Conservation (phyloP, 2,797 vertebrate species). For the Bufotes viridis region DNA sequence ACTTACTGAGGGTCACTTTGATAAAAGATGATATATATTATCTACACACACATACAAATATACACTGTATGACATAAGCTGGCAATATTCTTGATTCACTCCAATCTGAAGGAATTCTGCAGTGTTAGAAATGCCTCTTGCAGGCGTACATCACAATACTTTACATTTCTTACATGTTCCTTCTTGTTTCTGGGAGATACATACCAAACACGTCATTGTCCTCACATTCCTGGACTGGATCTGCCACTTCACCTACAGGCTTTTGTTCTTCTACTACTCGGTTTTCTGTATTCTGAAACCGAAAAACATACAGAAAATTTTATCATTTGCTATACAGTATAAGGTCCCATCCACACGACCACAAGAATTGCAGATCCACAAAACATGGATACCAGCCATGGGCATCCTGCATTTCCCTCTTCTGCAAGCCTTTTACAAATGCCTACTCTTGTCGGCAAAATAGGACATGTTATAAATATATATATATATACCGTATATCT, state of each 20-base stretch:
- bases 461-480: no score
- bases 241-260: background rate
- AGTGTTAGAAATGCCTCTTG: background rate
- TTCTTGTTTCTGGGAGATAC: conserved; percentile 51
- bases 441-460: no score
- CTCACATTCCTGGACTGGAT: conserved; percentile 43
- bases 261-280: conserved; percentile 52
- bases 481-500: no score
- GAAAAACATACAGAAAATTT: background rate
- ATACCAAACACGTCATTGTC: conserved; percentile 62
- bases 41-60: no score
- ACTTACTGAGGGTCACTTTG: background rate
- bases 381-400: no score
- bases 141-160: background rate
- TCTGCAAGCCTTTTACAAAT: no score
- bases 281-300: conserved; percentile 43
- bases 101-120: background rate
- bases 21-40: background rate
- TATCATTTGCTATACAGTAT: background rate
- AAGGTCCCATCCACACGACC: background rate
- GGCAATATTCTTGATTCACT: background rate
- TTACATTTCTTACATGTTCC: conserved; percentile 33
- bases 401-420: no score
- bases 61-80: background rate
- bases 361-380: no score